Evolutionary conservation across 92 coral and sea anemone species (phyloP).

Genomic region (Palythoa grandis): DNA sequence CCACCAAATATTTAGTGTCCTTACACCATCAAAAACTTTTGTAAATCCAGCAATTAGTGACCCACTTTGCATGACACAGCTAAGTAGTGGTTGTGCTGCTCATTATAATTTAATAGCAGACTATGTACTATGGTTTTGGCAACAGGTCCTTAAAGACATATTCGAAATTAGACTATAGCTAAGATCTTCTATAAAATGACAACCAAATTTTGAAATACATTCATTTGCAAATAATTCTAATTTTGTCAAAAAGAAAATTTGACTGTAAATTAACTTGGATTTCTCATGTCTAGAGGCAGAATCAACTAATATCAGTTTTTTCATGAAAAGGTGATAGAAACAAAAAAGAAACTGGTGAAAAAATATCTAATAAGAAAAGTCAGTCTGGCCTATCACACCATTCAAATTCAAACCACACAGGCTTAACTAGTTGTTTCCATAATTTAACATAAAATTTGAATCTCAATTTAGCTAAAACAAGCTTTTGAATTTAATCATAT

Average conservation of each 20-base stretch:
- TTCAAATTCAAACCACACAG: not conserved
- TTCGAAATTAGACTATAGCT: not conserved
- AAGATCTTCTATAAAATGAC: not conserved
- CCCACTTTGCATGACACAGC: constrained; percentile 51
- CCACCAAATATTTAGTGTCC: not conserved
- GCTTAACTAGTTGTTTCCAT: not conserved
- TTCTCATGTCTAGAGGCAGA: not conserved
- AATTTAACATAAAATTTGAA: not conserved
- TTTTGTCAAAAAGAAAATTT: not conserved
- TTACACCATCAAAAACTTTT: not conserved
- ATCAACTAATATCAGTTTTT: not conserved
- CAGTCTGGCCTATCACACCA: not conserved
- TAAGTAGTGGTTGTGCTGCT: constrained; percentile 40
- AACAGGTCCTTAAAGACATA: constrained; percentile 34
- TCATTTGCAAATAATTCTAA: not conserved
- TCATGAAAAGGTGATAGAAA: not conserved
- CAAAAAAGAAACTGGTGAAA: not conserved
- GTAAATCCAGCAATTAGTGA: not conserved
- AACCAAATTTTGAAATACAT: not conserved
- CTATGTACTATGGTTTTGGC: constrained; percentile 16
- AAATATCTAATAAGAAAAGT: not conserved
- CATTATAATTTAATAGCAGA: constrained; percentile 64
- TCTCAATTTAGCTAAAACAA: constrained; percentile 5
- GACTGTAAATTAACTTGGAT: not conserved
- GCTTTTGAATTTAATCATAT: constrained; percentile 37